phyloP scores from a whole-genome alignment of 2,888 invertebrate species.

The Chromoteleia sp. region DNA sequence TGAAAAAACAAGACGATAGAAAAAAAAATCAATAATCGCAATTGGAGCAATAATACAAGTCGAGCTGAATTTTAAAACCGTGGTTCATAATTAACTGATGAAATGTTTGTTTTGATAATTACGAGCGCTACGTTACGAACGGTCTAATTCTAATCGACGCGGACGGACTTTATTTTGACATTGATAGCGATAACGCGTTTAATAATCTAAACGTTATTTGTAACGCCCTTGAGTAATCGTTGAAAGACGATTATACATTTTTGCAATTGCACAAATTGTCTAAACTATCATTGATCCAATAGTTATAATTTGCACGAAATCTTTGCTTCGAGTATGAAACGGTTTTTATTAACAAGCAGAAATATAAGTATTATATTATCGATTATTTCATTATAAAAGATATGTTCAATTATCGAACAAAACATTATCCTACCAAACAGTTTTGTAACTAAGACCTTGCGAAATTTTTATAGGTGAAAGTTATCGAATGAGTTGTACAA shows the following conservation, averaged over 20 bases:
- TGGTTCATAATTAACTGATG: too few relatives aligned
- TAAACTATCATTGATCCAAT: background rate
- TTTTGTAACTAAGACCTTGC: background rate
- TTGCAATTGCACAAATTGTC: background rate
- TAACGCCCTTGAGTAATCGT: background rate
- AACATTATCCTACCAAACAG: background rate
- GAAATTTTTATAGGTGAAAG: constrained; percentile 12
- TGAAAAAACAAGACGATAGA: background rate
- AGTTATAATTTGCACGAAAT: too few relatives aligned
- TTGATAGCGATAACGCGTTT: background rate
- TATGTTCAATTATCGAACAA: constrained; percentile 3
- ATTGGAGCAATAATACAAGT: too few relatives aligned
- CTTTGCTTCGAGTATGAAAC: too few relatives aligned
- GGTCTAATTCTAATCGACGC: constrained; percentile 10
- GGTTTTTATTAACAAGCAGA: too few relatives aligned
- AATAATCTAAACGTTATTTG: constrained; percentile 8
- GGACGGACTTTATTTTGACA: constrained; percentile 6
- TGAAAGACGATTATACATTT: background rate
- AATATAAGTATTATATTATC: too few relatives aligned
- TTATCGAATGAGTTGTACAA: constrained; percentile 3
- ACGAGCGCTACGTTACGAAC: background rate
- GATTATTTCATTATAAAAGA: background rate
- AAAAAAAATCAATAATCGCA: background rate
- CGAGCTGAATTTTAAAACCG: too few relatives aligned
- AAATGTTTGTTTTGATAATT: constrained; percentile 2